Evolutionary conservation across 2,797 vertebrate genomes (phyloP).

Genomic region (Bradypodion pumilum): DNA sequence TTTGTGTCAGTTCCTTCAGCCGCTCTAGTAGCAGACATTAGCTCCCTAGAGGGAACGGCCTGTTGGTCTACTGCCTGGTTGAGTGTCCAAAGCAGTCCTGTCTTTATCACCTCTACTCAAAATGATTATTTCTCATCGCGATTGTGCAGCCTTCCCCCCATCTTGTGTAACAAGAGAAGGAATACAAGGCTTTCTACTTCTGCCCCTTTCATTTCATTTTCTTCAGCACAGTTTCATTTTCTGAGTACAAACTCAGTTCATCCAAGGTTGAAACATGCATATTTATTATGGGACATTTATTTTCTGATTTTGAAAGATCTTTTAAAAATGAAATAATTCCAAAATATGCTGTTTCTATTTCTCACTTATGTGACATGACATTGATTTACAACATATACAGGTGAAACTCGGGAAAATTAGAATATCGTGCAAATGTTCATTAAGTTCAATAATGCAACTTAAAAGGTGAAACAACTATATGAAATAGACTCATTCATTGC

Average conservation of each 20-base stretch:
- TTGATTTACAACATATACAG: neutral
- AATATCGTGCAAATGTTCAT: no score
- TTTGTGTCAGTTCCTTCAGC: slow-evolving; percentile 69
- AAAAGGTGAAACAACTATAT: no score
- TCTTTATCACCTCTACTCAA: slow-evolving; percentile 49
- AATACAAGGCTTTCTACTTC: neutral
- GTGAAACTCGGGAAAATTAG: no score
- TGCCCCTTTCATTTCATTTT: slow-evolving; percentile 48
- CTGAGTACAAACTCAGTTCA: slow-evolving; percentile 32
- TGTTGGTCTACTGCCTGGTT: slow-evolving; percentile 68
- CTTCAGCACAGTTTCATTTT: slow-evolving; percentile 46
- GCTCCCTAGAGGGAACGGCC: slow-evolving; percentile 64
- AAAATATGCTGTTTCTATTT: neutral
- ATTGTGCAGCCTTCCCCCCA: slow-evolving; percentile 48
- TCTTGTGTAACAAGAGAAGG: slow-evolving; percentile 28
- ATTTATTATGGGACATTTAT: slow-evolving; percentile 3
- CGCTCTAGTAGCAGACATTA: slow-evolving; percentile 63
- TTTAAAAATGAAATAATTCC: neutral
- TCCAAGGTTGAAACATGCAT: neutral
- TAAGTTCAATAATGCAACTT: no score
- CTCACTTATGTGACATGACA: neutral
- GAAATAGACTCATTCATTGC: no score
- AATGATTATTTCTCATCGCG: slow-evolving; percentile 61
- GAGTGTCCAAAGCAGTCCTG: slow-evolving; percentile 58
- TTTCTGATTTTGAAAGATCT: neutral